Evolutionary conservation across 2,113 vertebrate genomes (phyloP).

Genomic region (Leptobrachium ailaonicum): DNA sequence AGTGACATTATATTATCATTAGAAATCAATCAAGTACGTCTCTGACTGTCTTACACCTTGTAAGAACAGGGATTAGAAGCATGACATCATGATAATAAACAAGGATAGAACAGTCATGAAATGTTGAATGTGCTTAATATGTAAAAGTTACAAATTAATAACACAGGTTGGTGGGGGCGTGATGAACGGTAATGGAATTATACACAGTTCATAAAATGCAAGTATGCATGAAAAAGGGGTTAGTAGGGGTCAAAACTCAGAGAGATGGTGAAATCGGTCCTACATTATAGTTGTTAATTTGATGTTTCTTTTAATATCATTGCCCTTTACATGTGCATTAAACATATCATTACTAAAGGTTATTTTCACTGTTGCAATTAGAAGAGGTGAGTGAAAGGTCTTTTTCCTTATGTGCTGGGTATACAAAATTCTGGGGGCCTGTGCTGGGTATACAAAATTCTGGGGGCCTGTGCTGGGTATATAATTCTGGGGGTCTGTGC

Average conservation of each 20-base stretch:
- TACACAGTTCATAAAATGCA: constrained; percentile 12
- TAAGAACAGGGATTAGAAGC: background rate
- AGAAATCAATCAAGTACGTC: background rate
- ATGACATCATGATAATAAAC: background rate
- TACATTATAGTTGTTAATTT: background rate
- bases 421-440: too few relatives aligned
- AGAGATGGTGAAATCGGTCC: constrained; percentile 6
- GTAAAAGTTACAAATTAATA: constrained; percentile 7
- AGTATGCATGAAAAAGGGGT: constrained; percentile 9
- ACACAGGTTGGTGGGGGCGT: background rate
- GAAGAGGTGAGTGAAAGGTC: background rate
- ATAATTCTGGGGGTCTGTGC: too few relatives aligned
- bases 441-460: too few relatives aligned
- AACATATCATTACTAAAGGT: background rate
- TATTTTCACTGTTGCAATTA: background rate
- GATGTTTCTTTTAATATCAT: constrained; percentile 5
- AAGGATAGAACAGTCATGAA: background rate
- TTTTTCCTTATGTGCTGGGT: background rate
- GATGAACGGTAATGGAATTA: constrained; percentile 27
- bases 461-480: too few relatives aligned
- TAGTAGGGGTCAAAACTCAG: background rate
- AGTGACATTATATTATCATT: constrained; percentile 4
- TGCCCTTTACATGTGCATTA: constrained; percentile 25
- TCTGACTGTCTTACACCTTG: background rate
- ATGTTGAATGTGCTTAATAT: accelerated